A percentile compares a stretch with the other conserved stretches of the same genome.
Evolutionary conservation across 2,888 invertebrate genomes (phyloP).

Genomic region (Rotaria macrura): DNA sequence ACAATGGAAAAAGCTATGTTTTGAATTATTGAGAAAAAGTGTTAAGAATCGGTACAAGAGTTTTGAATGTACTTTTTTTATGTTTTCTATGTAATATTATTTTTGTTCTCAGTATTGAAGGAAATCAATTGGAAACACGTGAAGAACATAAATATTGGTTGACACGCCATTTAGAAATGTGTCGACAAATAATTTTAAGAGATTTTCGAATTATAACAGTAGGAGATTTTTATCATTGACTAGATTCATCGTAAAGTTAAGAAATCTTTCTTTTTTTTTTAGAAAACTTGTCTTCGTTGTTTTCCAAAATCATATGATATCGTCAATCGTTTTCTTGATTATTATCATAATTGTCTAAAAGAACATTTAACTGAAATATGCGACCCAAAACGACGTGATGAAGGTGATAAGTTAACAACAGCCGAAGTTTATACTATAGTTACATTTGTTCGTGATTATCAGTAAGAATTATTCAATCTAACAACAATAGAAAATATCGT

Average conservation of each 20-base stretch:
- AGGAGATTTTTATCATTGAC: constrained; percentile 40
- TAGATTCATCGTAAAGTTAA: too few relatives aligned
- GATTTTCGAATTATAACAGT: constrained; percentile 76
- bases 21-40: constrained; percentile 59
- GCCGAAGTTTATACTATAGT: background rate
- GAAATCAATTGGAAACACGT: constrained; percentile 82
- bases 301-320: constrained; percentile 91
- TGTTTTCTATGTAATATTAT: background rate
- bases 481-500: background rate
- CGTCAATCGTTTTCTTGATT: constrained; percentile 73
- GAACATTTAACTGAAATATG: constrained; percentile 37
- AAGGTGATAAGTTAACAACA: constrained; percentile 9
- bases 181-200: constrained; percentile 73
- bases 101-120: constrained; percentile 64
- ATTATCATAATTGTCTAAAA: constrained; percentile 76
- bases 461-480: background rate
- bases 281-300: constrained; percentile 61
- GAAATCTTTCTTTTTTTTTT: background rate
- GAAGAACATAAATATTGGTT: constrained; percentile 86
- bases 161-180: constrained; percentile 75
- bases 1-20: constrained; percentile 72
- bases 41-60: constrained; percentile 48
- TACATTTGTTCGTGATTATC: background rate
- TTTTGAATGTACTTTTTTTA: background rate
- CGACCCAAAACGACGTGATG: constrained; percentile 9